These are phyloP conservation scores for Drosophila sproati DNA, from an alignment of 1,140 invertebrate species.

Conservation along the genomic window DNA sequence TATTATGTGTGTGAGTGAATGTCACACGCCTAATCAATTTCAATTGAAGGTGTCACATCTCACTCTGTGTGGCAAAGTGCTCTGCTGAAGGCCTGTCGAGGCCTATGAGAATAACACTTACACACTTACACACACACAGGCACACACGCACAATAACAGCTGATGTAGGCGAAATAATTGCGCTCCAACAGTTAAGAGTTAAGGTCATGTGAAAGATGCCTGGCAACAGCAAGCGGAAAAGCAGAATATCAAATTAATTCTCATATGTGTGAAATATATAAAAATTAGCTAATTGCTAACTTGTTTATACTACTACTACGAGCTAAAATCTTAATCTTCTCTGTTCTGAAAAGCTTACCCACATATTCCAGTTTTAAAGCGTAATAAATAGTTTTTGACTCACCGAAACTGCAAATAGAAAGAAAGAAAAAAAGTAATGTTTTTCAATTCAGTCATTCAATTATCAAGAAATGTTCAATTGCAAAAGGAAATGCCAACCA, in stretches of 20 bases:
- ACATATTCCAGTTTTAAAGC: background rate
- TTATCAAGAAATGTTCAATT: slow-evolving; percentile 17
- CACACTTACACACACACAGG: too few relatives aligned
- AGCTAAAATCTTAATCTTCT: too few relatives aligned
- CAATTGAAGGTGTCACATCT: slow-evolving; percentile 70
- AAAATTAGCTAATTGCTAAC: too few relatives aligned
- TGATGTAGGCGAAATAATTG: slow-evolving; percentile 57
- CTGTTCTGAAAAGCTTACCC: too few relatives aligned
- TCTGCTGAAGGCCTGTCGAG: slow-evolving; percentile 37
- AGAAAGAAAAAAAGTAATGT: slow-evolving; percentile 23
- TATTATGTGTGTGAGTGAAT: slow-evolving; percentile 21
- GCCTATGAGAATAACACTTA: slow-evolving; percentile 11
- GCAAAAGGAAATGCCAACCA: slow-evolving; percentile 39
- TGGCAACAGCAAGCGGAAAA: slow-evolving; percentile 12
- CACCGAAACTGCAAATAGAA: slow-evolving; percentile 72
- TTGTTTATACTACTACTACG: too few relatives aligned
- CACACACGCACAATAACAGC: slow-evolving; percentile 2
- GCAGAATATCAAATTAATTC: background rate
- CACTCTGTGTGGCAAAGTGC: slow-evolving; percentile 20
- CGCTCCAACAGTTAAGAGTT: slow-evolving; percentile 16
- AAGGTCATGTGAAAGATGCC: slow-evolving; percentile 22
- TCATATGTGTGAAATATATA: background rate
- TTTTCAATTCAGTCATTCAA: slow-evolving; percentile 12
- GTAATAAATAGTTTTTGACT: slow-evolving; percentile 30
- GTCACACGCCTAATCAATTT: slow-evolving; percentile 68